These are phyloP conservation scores for Chiloscyllium plagiosum DNA, from an alignment of 2,113 vertebrate species.

Conservation along the genomic window DNA sequence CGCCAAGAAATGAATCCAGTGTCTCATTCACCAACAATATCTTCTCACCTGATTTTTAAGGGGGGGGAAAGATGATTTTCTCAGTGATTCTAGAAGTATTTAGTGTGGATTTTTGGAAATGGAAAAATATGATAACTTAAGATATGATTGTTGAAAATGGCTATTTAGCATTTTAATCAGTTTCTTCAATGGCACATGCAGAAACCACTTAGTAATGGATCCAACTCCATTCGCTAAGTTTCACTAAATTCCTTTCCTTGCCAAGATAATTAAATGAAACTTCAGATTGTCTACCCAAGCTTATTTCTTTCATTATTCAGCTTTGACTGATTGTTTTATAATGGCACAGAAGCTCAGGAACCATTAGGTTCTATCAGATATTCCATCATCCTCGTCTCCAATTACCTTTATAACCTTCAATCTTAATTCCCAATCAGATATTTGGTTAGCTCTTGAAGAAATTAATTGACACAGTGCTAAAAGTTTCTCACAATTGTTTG, in stretches of 20 bases:
- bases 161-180: neutral
- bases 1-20: neutral
- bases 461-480: neutral
- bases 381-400: constrained; percentile 18
- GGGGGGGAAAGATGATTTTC: neutral
- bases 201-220: neutral
- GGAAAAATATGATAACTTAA: neutral
- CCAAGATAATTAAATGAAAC: neutral
- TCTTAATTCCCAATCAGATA: neutral
- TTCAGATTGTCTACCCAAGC: neutral
- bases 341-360: neutral
- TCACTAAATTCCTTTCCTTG: neutral
- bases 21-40: neutral
- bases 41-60: neutral
- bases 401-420: neutral
- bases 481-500: neutral
- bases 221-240: neutral
- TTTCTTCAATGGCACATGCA: neutral
- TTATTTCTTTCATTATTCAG: constrained; percentile 14
- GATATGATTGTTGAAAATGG: neutral
- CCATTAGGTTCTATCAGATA: neutral
- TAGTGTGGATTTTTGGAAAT: neutral
- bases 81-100: neutral
- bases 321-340: constrained; percentile 6
- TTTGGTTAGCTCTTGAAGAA: neutral